Evolutionary conservation across 2,113 vertebrate genomes (phyloP).

Genomic region (Loxodonta africana): DNA sequence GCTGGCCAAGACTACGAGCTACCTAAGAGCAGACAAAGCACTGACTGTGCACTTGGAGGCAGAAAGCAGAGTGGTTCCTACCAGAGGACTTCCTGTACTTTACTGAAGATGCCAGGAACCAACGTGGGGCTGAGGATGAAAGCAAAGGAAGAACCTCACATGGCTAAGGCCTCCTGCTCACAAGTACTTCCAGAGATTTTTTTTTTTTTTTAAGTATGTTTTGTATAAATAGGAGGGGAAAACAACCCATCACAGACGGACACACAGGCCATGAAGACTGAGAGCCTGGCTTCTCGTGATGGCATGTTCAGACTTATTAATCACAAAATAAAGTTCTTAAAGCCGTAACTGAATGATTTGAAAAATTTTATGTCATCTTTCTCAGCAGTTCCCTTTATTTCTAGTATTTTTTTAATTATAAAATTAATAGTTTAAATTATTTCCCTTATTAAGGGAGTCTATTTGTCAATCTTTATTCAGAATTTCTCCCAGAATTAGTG

Average conservation of each 20-base stretch:
- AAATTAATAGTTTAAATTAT: slow-evolving; percentile 33
- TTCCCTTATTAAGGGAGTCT: neutral
- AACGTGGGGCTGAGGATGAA: neutral
- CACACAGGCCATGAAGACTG: neutral
- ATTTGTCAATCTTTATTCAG: slow-evolving; percentile 12
- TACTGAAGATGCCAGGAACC: neutral
- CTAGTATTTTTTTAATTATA: neutral
- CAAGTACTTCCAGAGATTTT: neutral
- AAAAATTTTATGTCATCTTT: slow-evolving; percentile 5
- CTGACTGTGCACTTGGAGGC: neutral
- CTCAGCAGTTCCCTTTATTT: slow-evolving; percentile 40
- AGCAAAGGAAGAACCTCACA: neutral
- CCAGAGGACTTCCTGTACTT: neutral
- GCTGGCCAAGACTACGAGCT: neutral
- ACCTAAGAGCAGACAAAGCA: neutral
- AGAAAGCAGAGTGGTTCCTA: neutral
- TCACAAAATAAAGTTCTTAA: slow-evolving; percentile 32
- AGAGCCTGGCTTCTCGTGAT: neutral
- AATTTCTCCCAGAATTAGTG: slow-evolving; percentile 18
- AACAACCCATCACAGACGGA: neutral
- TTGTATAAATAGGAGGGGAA: neutral
- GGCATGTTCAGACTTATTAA: neutral
- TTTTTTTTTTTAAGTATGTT: neutral
- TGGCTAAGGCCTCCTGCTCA: neutral
- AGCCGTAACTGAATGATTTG: neutral